These are phyloP conservation scores for Rhinolophus sinicus DNA, from an alignment of 2,113 vertebrate genomes.

Conservation along the genomic window DNA sequence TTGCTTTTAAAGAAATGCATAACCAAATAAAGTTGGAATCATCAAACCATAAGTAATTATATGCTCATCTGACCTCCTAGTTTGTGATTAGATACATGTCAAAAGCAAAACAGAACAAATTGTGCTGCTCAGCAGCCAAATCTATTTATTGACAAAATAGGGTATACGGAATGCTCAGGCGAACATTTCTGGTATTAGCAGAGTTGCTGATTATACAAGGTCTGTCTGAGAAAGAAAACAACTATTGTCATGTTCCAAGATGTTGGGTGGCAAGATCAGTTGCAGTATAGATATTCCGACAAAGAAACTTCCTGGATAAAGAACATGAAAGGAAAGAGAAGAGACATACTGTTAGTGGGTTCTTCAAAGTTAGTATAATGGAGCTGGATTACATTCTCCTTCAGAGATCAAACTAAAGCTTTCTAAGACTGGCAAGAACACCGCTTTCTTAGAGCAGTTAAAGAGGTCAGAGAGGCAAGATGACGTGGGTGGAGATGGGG, in stretches of 20 bases:
- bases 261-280: neutral
- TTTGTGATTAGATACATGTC: neutral
- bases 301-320: neutral
- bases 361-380: neutral
- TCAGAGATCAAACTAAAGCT: neutral
- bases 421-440: neutral
- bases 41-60: neutral
- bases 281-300: neutral
- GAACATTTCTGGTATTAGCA: neutral
- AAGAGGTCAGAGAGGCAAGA: neutral
- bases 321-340: neutral
- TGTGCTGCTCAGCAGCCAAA: neutral
- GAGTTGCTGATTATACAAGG: neutral
- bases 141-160: neutral
- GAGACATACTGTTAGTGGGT: neutral
- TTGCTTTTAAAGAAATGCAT: neutral
- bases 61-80: neutral
- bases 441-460: neutral
- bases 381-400: neutral
- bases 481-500: neutral
- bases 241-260: neutral
- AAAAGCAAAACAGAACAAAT: neutral
- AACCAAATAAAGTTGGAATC: neutral
- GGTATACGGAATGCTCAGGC: neutral
- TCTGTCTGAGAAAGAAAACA: neutral